These are phyloP conservation scores for Sebastes steindachneri DNA, from an alignment of 2,797 vertebrate species.

Conservation along the genomic window DNA sequence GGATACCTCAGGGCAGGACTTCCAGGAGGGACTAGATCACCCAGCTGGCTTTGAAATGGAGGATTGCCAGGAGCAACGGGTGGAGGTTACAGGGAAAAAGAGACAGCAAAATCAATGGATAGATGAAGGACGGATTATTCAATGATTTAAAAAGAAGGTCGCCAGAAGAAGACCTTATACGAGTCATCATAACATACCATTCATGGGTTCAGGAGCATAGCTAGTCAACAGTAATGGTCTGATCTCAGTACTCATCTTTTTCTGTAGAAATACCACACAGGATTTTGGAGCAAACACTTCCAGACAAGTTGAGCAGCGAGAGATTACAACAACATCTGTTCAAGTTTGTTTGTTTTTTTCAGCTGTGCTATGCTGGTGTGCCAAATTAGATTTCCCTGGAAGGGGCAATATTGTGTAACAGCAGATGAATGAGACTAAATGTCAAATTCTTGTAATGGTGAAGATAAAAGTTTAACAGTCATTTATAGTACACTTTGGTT, in stretches of 20 bases:
- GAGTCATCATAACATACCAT: not conserved
- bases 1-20: not conserved
- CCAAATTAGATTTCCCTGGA: constrained; percentile 24
- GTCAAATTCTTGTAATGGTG: not conserved
- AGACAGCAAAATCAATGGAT: not conserved
- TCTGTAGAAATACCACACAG: not conserved
- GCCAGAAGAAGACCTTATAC: not conserved
- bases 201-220: not conserved
- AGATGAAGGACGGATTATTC: not conserved
- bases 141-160: not conserved
- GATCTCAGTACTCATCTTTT: not conserved
- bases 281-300: constrained; percentile 8
- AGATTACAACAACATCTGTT: constrained; percentile 40
- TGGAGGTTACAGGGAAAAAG: not conserved
- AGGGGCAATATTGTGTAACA: constrained; percentile 24
- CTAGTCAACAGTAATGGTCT: not conserved
- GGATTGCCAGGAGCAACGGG: not conserved
- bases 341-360: not conserved
- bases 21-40: not conserved
- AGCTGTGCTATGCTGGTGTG: not conserved
- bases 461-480: not conserved
- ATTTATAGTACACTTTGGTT: not conserved
- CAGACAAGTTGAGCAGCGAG: constrained; percentile 27
- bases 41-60: not conserved
- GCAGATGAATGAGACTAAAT: constrained; percentile 1